Conservation (phyloP, 2,888 invertebrate species). For the Platerodrilus igneus region DNA sequence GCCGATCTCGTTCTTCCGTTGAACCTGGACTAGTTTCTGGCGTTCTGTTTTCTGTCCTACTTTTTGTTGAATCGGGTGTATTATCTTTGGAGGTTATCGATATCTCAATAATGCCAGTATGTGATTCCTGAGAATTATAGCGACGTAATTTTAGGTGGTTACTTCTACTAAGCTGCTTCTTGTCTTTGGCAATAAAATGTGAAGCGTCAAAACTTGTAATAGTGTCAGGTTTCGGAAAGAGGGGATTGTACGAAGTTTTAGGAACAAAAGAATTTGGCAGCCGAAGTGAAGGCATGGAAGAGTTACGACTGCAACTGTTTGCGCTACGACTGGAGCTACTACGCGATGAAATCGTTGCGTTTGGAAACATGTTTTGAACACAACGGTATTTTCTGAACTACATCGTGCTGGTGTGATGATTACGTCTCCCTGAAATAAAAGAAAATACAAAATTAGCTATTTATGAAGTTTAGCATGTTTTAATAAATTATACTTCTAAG, state of each 20-base stretch:
- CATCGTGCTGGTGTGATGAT: constrained; percentile 12
- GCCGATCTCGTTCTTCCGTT: constrained; percentile 33
- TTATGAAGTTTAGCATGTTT: background rate
- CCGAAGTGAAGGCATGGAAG: constrained; percentile 44
- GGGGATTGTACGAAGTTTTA: constrained; percentile 39
- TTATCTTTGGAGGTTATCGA: constrained; percentile 45
- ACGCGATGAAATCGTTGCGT: constrained; percentile 42
- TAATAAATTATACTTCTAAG: background rate
- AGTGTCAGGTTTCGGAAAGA: constrained; percentile 39
- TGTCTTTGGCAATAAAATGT: constrained; percentile 39
- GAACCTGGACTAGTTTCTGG: constrained; percentile 35
- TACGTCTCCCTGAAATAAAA: too few relatives aligned
- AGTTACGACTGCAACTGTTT: constrained; percentile 42
- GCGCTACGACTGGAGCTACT: constrained; percentile 41
- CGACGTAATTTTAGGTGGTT: constrained; percentile 47
- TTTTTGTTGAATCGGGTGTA: constrained; percentile 40
- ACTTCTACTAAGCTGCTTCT: constrained; percentile 36
- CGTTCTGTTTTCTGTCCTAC: constrained; percentile 28
- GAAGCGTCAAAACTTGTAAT: constrained; percentile 44
- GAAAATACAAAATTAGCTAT: background rate
- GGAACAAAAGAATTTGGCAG: constrained; percentile 39
- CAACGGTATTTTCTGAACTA: constrained; percentile 13
- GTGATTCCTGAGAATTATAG: constrained; percentile 48
- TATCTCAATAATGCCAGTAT: constrained; percentile 47
- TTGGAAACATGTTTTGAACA: constrained; percentile 44